Percentiles rank a stretch among this genome's conserved stretches.
Evolutionary conservation across 2,888 invertebrate genomes (phyloP).

Genomic region (Iphiclides podalirius): DNA sequence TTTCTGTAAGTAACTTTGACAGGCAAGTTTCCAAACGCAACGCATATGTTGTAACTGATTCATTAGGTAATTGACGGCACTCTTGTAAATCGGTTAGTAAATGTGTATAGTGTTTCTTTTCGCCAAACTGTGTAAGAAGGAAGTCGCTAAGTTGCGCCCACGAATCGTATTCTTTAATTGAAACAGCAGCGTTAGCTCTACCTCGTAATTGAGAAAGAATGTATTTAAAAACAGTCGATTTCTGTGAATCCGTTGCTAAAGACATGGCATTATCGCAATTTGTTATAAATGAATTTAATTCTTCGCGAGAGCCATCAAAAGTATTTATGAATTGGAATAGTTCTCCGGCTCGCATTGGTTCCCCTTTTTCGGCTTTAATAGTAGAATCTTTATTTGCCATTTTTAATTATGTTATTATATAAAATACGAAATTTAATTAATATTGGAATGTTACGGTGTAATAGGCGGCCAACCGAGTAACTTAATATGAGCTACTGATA

Average conservation of each 20-base stretch:
- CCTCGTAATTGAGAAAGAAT: conserved; percentile 31
- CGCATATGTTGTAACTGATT: conserved; percentile 31
- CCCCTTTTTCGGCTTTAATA: too few species aligned
- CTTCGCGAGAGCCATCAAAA: conserved; percentile 29
- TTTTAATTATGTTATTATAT: too few species aligned
- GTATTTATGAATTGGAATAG: too few species aligned
- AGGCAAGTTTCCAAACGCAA: conserved; percentile 31
- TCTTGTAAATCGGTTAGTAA: conserved; percentile 33
- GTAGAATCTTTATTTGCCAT: too few species aligned
- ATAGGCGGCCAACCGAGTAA: too few species aligned
- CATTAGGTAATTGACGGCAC: conserved; percentile 25
- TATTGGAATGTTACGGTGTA: too few species aligned
- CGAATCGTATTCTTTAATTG: conserved; percentile 33
- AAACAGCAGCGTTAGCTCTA: conserved; percentile 33
- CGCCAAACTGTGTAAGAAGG: conserved; percentile 34
- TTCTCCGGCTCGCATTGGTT: too few species aligned
- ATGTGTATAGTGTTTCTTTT: conserved; percentile 33
- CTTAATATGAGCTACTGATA: too few species aligned
- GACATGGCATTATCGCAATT: conserved; percentile 33
- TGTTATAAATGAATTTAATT: conserved; percentile 29
- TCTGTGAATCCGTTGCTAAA: conserved; percentile 25
- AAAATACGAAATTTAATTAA: too few species aligned
- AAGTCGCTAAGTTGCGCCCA: conserved; percentile 34
- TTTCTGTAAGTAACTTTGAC: conserved; percentile 14
- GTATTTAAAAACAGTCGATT: conserved; percentile 31